Conservation (phyloP, 2,888 invertebrate genomes). For the Dilophus febrilis region DNA sequence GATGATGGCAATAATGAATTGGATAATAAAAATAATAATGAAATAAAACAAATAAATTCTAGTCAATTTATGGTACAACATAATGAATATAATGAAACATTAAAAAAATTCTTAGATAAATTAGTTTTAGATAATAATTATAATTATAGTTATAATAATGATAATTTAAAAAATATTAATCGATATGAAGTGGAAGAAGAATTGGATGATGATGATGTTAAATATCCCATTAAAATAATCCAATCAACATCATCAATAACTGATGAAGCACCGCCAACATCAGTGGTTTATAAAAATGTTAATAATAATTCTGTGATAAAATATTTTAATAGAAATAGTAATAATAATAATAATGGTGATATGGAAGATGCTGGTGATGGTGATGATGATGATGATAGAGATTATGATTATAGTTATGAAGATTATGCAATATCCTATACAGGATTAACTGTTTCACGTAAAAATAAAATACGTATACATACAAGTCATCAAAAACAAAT, state of each 20-base stretch:
- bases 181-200: too few relatives aligned
- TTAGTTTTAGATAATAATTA: neutral
- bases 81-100: neutral
- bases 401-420: constrained; percentile 3
- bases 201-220: too few relatives aligned
- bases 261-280: neutral
- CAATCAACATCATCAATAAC: too few relatives aligned
- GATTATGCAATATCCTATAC: neutral
- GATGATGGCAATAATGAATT: too few relatives aligned
- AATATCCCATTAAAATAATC: too few relatives aligned
- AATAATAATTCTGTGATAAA: constrained; percentile 6
- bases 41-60: neutral
- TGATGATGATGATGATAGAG: neutral
- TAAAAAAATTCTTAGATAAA: neutral
- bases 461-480: constrained; percentile 7
- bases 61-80: neutral
- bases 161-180: neutral
- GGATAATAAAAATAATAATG: too few relatives aligned
- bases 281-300: constrained; percentile 1
- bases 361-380: neutral
- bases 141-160: neutral
- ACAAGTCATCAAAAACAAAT: constrained; percentile 13
- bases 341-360: too few relatives aligned
- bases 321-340: neutral
- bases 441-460: constrained; percentile 1